Percentiles rank a stretch among this genome's conserved stretches.
These are phyloP conservation scores for Caenorhabditis drosophilae DNA, from an alignment of 2,888 invertebrate species.

Conservation along the genomic window DNA sequence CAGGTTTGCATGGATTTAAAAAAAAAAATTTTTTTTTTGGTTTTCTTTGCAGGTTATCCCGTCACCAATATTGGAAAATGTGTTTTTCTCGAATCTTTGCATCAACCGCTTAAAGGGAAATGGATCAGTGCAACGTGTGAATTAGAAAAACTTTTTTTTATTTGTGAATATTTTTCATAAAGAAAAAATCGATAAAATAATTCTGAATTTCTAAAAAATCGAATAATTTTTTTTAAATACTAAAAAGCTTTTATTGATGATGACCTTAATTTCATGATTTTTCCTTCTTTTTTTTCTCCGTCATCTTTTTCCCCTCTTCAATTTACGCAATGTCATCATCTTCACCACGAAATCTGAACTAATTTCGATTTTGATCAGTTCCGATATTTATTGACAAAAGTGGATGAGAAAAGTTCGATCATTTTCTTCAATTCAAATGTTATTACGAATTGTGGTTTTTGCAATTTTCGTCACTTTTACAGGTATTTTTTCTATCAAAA, in stretches of 20 bases:
- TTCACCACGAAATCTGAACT: too few relatives aligned
- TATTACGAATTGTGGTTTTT: too few relatives aligned
- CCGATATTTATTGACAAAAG: too few relatives aligned
- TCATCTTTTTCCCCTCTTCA: background rate
- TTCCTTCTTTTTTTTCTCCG: background rate
- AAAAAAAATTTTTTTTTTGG: background rate
- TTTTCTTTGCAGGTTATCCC: conserved; percentile 15
- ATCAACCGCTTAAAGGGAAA: conserved; percentile 26
- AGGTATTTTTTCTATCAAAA: too few relatives aligned
- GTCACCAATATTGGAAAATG: conserved; percentile 28
- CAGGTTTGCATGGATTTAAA: conserved; percentile 6
- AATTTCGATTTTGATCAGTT: too few relatives aligned
- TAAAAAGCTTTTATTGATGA: too few relatives aligned
- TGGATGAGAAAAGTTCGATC: too few relatives aligned
- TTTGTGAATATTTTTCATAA: conserved; percentile 27
- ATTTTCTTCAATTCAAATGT: too few relatives aligned
- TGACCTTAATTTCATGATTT: conserved; percentile 1
- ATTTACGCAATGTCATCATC: background rate
- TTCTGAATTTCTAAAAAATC: background rate
- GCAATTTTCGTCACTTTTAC: too few relatives aligned
- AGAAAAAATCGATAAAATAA: too few relatives aligned
- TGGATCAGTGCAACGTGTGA: conserved; percentile 34
- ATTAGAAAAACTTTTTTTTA: conserved; percentile 17
- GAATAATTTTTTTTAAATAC: too few relatives aligned
- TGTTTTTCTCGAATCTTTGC: conserved; percentile 19